A percentile compares a stretch with the other conserved stretches of the same genome.
phyloP scores from a whole-genome alignment of 2,113 vertebrate genomes.

The Prolemur simus region DNA sequence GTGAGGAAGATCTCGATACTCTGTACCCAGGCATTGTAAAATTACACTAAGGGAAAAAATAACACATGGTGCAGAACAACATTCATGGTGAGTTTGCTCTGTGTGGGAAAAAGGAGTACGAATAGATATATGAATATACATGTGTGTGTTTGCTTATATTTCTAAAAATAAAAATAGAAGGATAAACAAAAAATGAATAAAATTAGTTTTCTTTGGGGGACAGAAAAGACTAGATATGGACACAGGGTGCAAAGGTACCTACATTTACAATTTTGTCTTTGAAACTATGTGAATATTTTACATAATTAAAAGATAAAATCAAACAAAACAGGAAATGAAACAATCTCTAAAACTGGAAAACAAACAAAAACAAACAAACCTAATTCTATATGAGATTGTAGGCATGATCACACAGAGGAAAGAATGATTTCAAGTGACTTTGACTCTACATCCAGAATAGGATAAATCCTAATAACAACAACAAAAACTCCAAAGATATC shows the following conservation, averaged over 20 bases:
- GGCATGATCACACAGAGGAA: neutral
- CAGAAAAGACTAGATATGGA: neutral
- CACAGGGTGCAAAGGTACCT: neutral
- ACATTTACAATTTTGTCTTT: neutral
- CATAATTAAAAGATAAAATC: neutral
- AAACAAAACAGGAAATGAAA: slow-evolving; percentile 3
- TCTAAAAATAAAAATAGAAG: neutral
- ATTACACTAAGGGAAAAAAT: neutral
- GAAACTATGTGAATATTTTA: neutral
- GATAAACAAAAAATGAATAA: neutral
- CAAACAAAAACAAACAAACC: neutral
- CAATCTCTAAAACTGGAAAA: neutral
- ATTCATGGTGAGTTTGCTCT: neutral
- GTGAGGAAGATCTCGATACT: neutral
- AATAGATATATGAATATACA: neutral
- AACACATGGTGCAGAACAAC: neutral
- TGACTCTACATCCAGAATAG: neutral
- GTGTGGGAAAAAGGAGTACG: neutral
- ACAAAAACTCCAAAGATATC: neutral
- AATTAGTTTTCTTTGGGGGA: neutral
- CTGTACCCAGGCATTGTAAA: fast-evolving
- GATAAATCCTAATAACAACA: neutral
- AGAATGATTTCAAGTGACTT: neutral
- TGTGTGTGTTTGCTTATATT: neutral
- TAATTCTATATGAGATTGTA: neutral